Base-by-base conservation (phyloP, 2,888 invertebrate genomes). In the Athetis lepigone region DNA sequence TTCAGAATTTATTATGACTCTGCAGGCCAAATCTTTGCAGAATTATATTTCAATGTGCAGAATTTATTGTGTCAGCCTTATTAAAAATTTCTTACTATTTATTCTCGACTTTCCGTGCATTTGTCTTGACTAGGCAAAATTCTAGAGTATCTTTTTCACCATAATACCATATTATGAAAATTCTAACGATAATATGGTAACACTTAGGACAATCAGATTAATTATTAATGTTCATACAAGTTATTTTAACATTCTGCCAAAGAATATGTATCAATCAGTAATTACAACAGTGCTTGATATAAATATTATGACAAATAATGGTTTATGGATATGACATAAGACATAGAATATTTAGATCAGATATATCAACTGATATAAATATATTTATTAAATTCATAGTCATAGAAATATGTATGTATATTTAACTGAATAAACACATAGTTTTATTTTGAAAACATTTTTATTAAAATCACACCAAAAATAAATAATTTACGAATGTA, bases 361-460 rank as follows among this genome's bases (percentile, higher is more conserved):
- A 60, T 55, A 60, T n/a, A 65, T 46, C 49, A 70, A 70, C 59
- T 55, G 49, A 70, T 49, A 64, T 60, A 62, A 62, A 70, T 68
- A 68, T 65, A 56, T 56, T 63, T 47, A 63, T 57, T 45, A 36
- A 36, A 64, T 52, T 77, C 63, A 67, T 69, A 46, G 56, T 64
- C 55, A 65, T 69, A 72, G 52, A 72, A 45, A 43, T 51, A 64
- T 67, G 49, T 18, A 42, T 29, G 46, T 65, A 56, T 68, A 55
- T 25, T 72, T 61, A 77, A 79, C 75, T 68, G 63, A 77, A 61
- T 46, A 71, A 66, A 77, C 52, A 64, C 40, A 62, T 49, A 50
- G 16, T 39, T 7, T 45, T 6, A 49, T 56, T 70, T 54, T 25
- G 57, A 55, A 46, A 36, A 55, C 47, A 65, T 59, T 60, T 58